These are phyloP conservation scores for Heterodera carotae DNA, from an alignment of 1,140 invertebrate species.

Conservation along the genomic window DNA sequence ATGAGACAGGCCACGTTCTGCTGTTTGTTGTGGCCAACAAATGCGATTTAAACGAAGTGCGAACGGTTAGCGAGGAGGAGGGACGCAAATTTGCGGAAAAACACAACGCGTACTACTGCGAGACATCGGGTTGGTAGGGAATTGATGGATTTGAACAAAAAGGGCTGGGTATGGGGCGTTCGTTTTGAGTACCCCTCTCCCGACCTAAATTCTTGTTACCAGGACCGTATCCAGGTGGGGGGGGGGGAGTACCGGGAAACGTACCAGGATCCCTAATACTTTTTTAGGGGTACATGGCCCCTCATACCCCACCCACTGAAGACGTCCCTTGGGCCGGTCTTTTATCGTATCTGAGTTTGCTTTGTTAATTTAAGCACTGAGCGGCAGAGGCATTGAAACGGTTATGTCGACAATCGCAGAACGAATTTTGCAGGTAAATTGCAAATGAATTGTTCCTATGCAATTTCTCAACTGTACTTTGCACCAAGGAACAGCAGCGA, in stretches of 20 bases:
- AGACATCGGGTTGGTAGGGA: slow-evolving; percentile 39
- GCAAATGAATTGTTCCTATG: background rate
- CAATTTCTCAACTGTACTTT: background rate
- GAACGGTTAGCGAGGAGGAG: slow-evolving; percentile 34
- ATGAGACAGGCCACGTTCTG: slow-evolving; percentile 18
- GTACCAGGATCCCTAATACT: too few species aligned
- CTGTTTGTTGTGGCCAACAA: slow-evolving; percentile 49
- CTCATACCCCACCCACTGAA: too few species aligned
- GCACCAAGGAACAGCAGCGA: background rate
- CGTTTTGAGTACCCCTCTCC: too few species aligned
- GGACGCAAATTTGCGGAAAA: slow-evolving; percentile 43
- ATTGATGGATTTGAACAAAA: background rate
- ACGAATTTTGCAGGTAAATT: slow-evolving; percentile 11
- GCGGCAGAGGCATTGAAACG: slow-evolving; percentile 44
- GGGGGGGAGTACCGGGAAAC: too few species aligned
- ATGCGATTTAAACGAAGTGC: slow-evolving; percentile 31
- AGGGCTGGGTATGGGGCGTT: too few species aligned
- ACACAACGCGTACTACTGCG: slow-evolving; percentile 46
- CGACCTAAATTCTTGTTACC: too few species aligned
- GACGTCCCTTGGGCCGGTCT: too few species aligned
- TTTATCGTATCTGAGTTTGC: too few species aligned
- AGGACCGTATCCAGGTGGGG: too few species aligned
- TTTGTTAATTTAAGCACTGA: slow-evolving; percentile 38
- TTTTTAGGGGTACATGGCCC: too few species aligned
- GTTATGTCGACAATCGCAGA: slow-evolving; percentile 34